phyloP scores from a whole-genome alignment of 2,888 invertebrate species.

The Aspidiotus rigidus region DNA sequence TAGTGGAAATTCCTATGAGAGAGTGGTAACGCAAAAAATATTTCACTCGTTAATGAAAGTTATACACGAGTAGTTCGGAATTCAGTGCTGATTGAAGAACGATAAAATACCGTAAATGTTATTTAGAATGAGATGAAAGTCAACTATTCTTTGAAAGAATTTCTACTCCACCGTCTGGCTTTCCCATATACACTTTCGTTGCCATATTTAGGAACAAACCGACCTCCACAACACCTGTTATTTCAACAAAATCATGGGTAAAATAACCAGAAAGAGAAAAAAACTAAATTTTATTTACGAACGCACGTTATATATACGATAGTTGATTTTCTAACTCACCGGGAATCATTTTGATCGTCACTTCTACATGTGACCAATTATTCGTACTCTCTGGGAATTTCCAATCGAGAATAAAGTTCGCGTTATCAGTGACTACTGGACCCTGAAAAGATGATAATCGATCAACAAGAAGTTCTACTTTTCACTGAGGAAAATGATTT shows the following conservation, averaged over 20 bases:
- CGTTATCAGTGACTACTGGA: slow-evolving; percentile 95
- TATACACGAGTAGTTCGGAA: no score
- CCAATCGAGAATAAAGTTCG: slow-evolving; percentile 97
- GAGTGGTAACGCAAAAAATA: neutral
- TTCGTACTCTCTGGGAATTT: slow-evolving; percentile 55
- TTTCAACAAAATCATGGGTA: slow-evolving; percentile 2
- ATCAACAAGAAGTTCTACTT: no score
- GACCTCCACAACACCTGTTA: slow-evolving; percentile 77
- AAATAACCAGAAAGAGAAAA: slow-evolving; percentile 5
- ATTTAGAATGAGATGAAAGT: no score
- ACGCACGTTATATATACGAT: neutral
- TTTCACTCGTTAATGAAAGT: neutral
- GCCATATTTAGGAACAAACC: slow-evolving; percentile 94
- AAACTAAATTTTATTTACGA: neutral
- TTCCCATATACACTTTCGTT: slow-evolving; percentile 14
- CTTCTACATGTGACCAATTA: slow-evolving; percentile 61
- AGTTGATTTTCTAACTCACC: slow-evolving; percentile 41
- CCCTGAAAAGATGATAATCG: slow-evolving; percentile 46
- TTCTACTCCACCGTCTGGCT: slow-evolving; percentile 17
- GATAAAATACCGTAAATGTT: no score
- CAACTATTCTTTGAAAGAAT: neutral
- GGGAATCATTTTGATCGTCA: slow-evolving; percentile 64
- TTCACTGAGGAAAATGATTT: slow-evolving; percentile 3
- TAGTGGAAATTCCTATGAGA: no score
- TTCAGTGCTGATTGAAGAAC: no score